phyloP scores from a whole-genome alignment of 2,797 vertebrate species.

The Urosaurus nigricauda region DNA sequence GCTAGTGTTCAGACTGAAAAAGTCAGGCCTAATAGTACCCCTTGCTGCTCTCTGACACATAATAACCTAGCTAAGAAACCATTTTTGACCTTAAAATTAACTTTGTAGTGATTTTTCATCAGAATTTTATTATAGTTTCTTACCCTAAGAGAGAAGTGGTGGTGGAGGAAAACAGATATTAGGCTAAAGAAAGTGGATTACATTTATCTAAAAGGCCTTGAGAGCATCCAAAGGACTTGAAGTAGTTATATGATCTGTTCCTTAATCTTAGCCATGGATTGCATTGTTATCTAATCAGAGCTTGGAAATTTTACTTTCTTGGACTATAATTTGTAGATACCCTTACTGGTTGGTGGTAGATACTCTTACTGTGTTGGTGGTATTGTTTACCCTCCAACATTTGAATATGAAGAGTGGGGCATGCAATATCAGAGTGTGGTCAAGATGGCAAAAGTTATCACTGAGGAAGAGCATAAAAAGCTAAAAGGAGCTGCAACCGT shows the following conservation, averaged over 20 bases:
- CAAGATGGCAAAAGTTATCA: no score
- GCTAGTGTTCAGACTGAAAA: background rate
- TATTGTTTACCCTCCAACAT: no score
- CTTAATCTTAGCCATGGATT: conserved; percentile 11
- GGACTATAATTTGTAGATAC: no score
- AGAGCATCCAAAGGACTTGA: background rate
- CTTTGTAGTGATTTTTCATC: conserved; percentile 1
- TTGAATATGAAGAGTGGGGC: no score
- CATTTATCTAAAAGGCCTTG: conserved; percentile 19
- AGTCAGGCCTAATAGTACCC: background rate
- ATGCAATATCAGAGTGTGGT: no score
- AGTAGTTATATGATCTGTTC: background rate
- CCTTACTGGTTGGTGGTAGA: no score
- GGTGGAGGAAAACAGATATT: background rate
- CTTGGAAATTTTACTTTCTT: no score
- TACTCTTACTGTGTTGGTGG: no score
- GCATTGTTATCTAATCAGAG: background rate
- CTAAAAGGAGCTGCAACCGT: no score
- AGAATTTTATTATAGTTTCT: background rate
- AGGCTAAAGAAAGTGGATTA: conserved; percentile 19
- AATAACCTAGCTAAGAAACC: background rate
- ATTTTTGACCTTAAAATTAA: conserved; percentile 12
- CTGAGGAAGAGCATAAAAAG: no score
- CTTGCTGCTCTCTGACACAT: background rate
- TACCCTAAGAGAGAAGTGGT: background rate